Evolutionary conservation across 2,797 vertebrate genomes (phyloP).

Genomic region (Tenualosa thibaudeaui): DNA sequence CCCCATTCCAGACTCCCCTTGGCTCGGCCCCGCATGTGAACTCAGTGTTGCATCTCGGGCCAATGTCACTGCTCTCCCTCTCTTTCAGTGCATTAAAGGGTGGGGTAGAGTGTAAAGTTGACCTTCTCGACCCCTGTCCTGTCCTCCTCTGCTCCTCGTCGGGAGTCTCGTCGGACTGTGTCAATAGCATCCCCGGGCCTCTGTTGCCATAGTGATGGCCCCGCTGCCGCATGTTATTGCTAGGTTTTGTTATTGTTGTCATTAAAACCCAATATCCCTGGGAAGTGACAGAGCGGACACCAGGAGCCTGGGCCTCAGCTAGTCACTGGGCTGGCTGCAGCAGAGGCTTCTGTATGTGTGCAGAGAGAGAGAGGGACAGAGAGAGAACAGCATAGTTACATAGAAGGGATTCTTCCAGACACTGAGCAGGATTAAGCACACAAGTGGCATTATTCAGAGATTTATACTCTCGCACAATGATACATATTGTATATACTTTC

Average conservation of each 20-base stretch:
- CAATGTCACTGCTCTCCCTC: neutral
- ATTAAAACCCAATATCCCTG: constrained; percentile 30
- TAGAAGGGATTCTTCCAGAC: neutral
- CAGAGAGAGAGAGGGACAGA: neutral
- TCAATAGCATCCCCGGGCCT: neutral
- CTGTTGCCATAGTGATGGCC: neutral
- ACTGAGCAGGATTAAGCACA: neutral
- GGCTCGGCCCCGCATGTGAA: neutral
- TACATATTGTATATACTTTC: neutral
- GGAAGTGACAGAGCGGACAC: constrained; percentile 23
- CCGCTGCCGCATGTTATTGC: constrained; percentile 11
- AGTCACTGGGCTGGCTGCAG: neutral
- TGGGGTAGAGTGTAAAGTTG: constrained; percentile 12
- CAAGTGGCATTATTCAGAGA: neutral
- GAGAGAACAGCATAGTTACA: neutral
- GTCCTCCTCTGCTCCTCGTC: neutral
- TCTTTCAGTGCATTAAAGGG: neutral
- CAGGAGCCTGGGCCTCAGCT: constrained; percentile 4
- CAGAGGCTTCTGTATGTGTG: neutral
- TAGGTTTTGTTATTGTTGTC: constrained; percentile 29
- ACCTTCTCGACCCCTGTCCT: neutral
- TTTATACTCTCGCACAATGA: neutral
- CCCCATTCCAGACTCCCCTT: constrained; percentile 9
- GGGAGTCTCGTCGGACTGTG: neutral
- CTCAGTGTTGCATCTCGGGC: neutral